These are phyloP conservation scores for Tanytarsus gracilentus DNA, from an alignment of 2,888 invertebrate species.

Conservation along the genomic window DNA sequence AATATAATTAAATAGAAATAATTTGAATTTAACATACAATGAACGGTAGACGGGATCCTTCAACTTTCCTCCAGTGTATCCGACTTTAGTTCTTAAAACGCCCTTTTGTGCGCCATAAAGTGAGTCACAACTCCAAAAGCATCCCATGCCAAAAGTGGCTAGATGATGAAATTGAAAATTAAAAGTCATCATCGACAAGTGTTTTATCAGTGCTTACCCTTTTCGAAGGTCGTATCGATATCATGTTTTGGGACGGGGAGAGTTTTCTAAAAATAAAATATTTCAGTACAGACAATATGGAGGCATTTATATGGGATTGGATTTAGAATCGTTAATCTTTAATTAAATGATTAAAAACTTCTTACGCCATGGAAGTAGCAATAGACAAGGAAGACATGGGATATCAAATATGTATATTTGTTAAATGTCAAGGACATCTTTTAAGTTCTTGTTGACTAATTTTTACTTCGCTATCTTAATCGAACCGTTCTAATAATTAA, in stretches of 20 bases:
- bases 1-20: conserved; percentile 30
- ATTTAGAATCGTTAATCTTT: neutral
- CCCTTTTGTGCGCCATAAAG: conserved; percentile 61
- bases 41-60: conserved; percentile 73
- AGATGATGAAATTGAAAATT: neutral
- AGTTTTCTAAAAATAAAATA: neutral
- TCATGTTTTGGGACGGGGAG: conserved; percentile 36
- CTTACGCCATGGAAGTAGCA: conserved; percentile 11
- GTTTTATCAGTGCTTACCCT: conserved; percentile 24
- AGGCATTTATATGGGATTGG: neutral
- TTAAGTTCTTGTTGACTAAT: neutral
- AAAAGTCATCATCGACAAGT: neutral
- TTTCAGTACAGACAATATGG: neutral
- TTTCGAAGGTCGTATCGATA: conserved; percentile 36
- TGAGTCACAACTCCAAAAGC: conserved; percentile 87
- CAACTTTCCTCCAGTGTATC: conserved; percentile 81
- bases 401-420: neutral
- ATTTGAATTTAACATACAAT: conserved; percentile 54
- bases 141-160: conserved; percentile 88
- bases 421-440: conserved; percentile 6
- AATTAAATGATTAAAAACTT: neutral
- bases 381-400: neutral
- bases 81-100: conserved; percentile 84
- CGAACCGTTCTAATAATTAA: neutral
- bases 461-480: neutral